Evolutionary conservation across 37 sponge, comb jelly and placozoan genomes (phyloP), one percentile per base, ranked within the genome.

Genomic region (Hexactinellida sp.): DNA sequence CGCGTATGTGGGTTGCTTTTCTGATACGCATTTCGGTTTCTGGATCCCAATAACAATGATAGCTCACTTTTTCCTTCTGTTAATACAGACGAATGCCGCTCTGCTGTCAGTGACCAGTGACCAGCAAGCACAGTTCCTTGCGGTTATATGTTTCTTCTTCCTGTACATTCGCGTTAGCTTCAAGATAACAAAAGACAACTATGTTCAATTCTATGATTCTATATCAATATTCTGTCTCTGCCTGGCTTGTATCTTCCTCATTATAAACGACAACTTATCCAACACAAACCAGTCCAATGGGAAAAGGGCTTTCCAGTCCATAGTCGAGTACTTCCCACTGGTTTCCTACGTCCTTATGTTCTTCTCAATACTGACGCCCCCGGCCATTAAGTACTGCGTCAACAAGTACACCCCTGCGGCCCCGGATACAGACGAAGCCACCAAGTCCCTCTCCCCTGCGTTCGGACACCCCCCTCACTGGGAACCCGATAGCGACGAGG

Each of bases 31-130:
- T 1, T 63, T 63, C 76, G 76, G 76, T 32, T 63, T 63, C 34
- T 63, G 76, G 76, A 63, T 63, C 13, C 76, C 76, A 32, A 63
- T n/a, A 10, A 63, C 76, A 63, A 63, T 63, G 76, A 25, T 63
- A n/a, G 3, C 76, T 63, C 5, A 28, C 76, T 28, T 63, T 25
- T 21, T 23, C 34, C 76, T 63, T 21, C 34, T 63, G 5, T 5
- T 63, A 10, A 63, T 63, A 25, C 76, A 63, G 30, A 63, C 34
- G 5, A 63, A 63, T 23, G 76, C 19, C 13, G 28, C 76, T 21
- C 76, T 28, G 13, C 13, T 63, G 3, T 21, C 3, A 3, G 13
- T 28, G 1, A 3, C 21, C 28, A 63, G 76, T 63, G 76, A 63
- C 34, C 3, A 63, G 3, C 76, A 63, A 28, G 76, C 76, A 21